These are phyloP conservation scores for Tenebrosternarchus preto DNA, from an alignment of 2,113 vertebrate species.

Conservation along the genomic window DNA sequence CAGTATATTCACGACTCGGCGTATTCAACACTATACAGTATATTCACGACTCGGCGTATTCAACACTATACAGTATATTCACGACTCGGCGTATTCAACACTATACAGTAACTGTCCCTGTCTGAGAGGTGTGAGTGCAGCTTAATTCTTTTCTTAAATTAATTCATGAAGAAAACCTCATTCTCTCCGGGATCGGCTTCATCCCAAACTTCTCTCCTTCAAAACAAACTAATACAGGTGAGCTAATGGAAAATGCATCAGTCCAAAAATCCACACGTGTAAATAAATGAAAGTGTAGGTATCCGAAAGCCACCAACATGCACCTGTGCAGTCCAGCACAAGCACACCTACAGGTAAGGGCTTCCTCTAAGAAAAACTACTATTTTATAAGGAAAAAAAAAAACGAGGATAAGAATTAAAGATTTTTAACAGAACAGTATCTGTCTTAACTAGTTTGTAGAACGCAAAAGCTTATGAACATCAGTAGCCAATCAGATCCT, in stretches of 20 bases:
- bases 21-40: too few species aligned
- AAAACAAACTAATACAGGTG: not conserved
- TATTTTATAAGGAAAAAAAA: too few species aligned
- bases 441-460: not conserved
- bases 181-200: constrained; percentile 60
- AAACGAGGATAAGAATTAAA: too few species aligned
- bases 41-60: too few species aligned
- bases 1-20: too few species aligned
- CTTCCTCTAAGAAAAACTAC: too few species aligned
- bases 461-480: not conserved
- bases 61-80: constrained; percentile 77
- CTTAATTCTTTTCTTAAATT: constrained; percentile 67
- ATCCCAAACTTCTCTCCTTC: not conserved
- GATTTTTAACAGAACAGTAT: too few species aligned
- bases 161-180: constrained; percentile 69
- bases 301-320: too few species aligned
- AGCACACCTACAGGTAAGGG: too few species aligned
- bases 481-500: constrained; percentile 30
- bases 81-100: constrained; percentile 72
- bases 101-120: constrained; percentile 77
- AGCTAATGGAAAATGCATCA: not conserved
- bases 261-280: too few species aligned
- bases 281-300: too few species aligned
- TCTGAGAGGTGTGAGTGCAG: constrained; percentile 69
- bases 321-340: too few species aligned